Evolutionary conservation across 2,888 invertebrate genomes (phyloP).

Genomic region (Lasioglossum marginatum): DNA sequence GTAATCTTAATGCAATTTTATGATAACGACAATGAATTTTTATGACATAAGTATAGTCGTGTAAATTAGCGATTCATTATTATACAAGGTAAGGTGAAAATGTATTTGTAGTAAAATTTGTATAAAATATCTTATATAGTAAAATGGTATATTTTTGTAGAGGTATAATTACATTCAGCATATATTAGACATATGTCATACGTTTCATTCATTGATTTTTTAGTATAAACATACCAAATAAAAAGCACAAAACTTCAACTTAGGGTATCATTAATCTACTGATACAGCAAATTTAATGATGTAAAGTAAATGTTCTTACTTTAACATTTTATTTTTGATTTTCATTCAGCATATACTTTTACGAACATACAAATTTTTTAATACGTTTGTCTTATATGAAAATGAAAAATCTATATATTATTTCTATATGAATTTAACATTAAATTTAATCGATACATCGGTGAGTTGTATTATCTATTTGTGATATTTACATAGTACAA

Average conservation of each 20-base stretch:
- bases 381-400: conserved; percentile 36
- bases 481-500: conserved; percentile 55
- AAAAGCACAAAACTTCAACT: conserved; percentile 17
- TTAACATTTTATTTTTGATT: conserved; percentile 18
- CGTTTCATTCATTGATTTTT: conserved; percentile 29
- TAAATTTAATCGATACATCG: conserved; percentile 31
- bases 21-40: not conserved
- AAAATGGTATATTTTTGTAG: conserved; percentile 43
- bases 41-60: not conserved
- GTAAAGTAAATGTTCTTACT: conserved; percentile 12
- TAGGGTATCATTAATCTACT: conserved; percentile 35
- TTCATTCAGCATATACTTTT: conserved; percentile 8
- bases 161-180: conserved; percentile 26
- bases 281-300: conserved; percentile 45
- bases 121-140: conserved; percentile 24
- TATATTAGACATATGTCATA: conserved; percentile 35
- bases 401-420: conserved; percentile 46
- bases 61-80: not conserved
- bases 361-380: conserved; percentile 19
- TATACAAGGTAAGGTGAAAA: not conserved
- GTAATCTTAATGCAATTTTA: not conserved
- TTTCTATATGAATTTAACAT: conserved; percentile 25
- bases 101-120: too few species aligned
- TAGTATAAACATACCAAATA: conserved; percentile 48
- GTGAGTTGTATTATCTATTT: conserved; percentile 38